phyloP scores from a whole-genome alignment of 1,140 invertebrate genomes.

The Philotrypesis tridentata region DNA sequence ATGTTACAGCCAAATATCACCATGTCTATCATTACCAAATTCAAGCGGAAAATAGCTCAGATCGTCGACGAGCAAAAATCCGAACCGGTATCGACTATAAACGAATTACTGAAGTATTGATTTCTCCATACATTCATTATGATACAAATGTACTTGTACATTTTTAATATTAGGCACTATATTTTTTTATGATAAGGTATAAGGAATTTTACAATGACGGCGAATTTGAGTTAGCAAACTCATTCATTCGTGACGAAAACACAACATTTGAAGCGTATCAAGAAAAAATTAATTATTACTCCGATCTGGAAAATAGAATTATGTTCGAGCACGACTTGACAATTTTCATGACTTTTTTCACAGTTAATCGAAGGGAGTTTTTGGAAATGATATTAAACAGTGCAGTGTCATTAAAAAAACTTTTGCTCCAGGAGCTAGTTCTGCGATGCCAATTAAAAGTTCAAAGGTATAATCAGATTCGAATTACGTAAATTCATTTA shows the following conservation, averaged over 20 bases:
- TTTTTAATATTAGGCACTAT: too few relatives aligned
- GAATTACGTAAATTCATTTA: too few relatives aligned
- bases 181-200: conserved; percentile 61
- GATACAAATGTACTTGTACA: too few relatives aligned
- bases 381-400: conserved; percentile 81
- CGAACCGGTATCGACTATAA: conserved; percentile 79
- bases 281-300: conserved; percentile 79
- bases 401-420: conserved; percentile 80
- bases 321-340: conserved; percentile 80
- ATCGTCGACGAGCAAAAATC: conserved; percentile 81
- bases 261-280: conserved; percentile 81
- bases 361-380: conserved; percentile 86
- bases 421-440: conserved; percentile 82
- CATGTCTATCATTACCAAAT: conserved; percentile 55
- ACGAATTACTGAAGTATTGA: conserved; percentile 75
- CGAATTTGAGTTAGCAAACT: conserved; percentile 78
- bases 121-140: conserved; percentile 20
- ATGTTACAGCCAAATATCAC: conserved; percentile 57
- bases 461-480: conserved; percentile 76
- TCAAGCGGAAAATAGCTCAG: conserved; percentile 76
- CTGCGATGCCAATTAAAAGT: conserved; percentile 84
- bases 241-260: conserved; percentile 80
- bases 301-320: conserved; percentile 79
- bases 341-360: conserved; percentile 89
- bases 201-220: conserved; percentile 69